phyloP scores from a whole-genome alignment of 2,113 vertebrate species.

The Tricholaema leucomelas region DNA sequence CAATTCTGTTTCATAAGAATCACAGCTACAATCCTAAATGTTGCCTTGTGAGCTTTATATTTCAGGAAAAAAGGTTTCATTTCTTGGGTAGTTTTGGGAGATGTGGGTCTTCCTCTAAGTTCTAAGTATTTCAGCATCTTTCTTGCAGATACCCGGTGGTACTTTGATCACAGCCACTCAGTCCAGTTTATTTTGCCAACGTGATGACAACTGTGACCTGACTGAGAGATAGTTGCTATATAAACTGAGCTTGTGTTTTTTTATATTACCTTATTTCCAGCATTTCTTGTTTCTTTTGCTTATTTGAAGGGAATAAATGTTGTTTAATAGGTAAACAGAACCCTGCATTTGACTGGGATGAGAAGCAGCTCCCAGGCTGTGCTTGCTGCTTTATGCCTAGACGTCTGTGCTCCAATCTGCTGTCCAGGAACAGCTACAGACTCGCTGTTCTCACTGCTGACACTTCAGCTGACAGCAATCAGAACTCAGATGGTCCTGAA shows the following conservation, averaged over 20 bases:
- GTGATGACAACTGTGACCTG: neutral
- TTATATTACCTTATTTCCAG: neutral
- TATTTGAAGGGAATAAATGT: neutral
- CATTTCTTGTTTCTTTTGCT: neutral
- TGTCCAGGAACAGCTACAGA: constrained; percentile 13
- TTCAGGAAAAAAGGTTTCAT: neutral
- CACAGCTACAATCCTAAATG: neutral
- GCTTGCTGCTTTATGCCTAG: neutral
- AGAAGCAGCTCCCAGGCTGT: neutral
- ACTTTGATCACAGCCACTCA: neutral
- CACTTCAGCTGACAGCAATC: neutral
- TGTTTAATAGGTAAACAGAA: neutral
- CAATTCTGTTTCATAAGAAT: neutral
- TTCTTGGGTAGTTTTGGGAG: neutral
- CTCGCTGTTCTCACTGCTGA: neutral
- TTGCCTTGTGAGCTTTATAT: neutral
- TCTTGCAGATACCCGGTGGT: neutral
- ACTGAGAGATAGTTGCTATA: neutral
- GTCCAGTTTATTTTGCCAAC: neutral
- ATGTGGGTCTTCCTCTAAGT: neutral
- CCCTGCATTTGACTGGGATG: neutral
- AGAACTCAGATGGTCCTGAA: neutral
- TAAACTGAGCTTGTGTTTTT: neutral
- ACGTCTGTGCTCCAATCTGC: neutral
- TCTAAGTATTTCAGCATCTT: neutral